These are phyloP conservation scores for Pinctada fucata DNA, from an alignment of 2,888 invertebrate species.

Conservation along the genomic window DNA sequence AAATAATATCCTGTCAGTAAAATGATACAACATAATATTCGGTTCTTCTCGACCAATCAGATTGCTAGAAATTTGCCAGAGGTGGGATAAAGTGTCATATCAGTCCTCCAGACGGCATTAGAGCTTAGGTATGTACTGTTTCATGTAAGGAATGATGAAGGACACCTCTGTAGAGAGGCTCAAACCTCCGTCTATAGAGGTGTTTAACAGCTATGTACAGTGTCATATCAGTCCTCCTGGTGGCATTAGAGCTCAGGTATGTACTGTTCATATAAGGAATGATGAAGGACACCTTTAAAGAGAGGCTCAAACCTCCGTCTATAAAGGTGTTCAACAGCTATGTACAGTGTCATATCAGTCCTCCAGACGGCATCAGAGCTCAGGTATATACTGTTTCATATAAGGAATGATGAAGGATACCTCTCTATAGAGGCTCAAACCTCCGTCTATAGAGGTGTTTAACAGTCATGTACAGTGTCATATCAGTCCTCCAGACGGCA, in stretches of 20 bases:
- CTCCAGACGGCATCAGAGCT: constrained; percentile 86
- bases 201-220: constrained; percentile 84
- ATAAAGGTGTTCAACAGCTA: constrained; percentile 86
- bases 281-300: constrained; percentile 68
- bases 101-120: too few species aligned
- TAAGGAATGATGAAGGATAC: constrained; percentile 71
- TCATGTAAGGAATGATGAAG: constrained; percentile 81
- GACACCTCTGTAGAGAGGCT: too few species aligned
- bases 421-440: constrained; percentile 62
- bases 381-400: too few species aligned
- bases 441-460: constrained; percentile 81
- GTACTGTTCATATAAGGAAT: too few species aligned
- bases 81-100: too few species aligned
- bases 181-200: background rate
- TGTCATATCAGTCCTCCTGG: constrained; percentile 90
- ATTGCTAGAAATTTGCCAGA: too few species aligned
- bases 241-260: constrained; percentile 82
- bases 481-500: constrained; percentile 89
- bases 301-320: constrained; percentile 64
- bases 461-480: constrained; percentile 88
- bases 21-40: too few species aligned
- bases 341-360: constrained; percentile 87
- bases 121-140: too few species aligned
- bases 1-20: too few species aligned
- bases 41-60: too few species aligned